Conservation (phyloP, 2,797 vertebrate genomes). For the Morelia viridis region DNA sequence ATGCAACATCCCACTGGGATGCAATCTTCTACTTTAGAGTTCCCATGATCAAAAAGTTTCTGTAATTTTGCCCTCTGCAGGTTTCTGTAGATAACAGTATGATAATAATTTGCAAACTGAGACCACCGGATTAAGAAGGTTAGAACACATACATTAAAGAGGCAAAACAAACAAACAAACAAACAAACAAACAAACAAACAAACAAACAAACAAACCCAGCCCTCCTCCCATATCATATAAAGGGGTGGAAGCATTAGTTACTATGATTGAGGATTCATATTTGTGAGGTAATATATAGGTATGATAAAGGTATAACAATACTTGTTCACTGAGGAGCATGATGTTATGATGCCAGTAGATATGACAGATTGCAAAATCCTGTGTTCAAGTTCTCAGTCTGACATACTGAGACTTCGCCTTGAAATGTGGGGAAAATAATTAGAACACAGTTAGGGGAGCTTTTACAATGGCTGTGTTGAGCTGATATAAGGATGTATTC, state of each 20-base stretch:
- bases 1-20: constrained; percentile 42
- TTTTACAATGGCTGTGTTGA: background rate
- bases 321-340: too few species aligned
- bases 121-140: constrained; percentile 18
- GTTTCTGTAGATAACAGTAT: constrained; percentile 10
- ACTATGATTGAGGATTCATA: background rate
- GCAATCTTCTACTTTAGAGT: constrained; percentile 38
- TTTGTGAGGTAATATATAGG: background rate
- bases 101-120: constrained; percentile 37
- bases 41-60: constrained; percentile 36
- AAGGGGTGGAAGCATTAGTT: constrained; percentile 6
- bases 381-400: background rate
- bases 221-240: rapidly evolving
- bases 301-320: background rate
- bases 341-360: too few species aligned
- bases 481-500: background rate
- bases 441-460: too few species aligned
- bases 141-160: constrained; percentile 13
- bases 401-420: background rate
- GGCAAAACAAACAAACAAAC: background rate
- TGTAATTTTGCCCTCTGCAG: constrained; percentile 49
- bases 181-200: background rate
- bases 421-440: background rate
- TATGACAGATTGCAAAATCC: background rate
- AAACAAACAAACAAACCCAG: background rate